Evolutionary conservation across 1,140 invertebrate species (phyloP), one percentile per base, ranked within the genome.

Genomic region (Mya arenaria): DNA sequence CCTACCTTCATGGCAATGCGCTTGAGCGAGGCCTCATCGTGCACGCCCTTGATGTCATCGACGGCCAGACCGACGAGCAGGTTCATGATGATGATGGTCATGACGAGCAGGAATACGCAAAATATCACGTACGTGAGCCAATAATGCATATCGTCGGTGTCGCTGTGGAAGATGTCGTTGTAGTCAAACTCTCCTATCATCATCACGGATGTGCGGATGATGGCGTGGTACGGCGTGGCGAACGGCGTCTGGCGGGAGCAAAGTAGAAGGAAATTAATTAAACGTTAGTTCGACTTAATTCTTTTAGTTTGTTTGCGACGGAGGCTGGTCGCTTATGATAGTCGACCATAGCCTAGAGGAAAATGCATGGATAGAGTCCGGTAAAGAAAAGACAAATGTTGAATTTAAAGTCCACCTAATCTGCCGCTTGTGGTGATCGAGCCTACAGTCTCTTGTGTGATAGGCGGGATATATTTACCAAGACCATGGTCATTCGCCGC

Each of bases 131-230:
- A 92, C 23, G 90, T 89, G 0, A 90, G 71, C 41, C 73, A 63
- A 66, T 91, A 90, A 41, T 78, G 80, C 4, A 92, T 74, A 6
- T 34, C 52, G 34, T 82, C 69, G 6, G 17, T n/a, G 10, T 83
- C 52, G 6, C 69, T 52, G 23, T 74, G 32, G 25, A 65, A 37
- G n/a, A 92, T 90, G 23, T 65, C 52, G 62, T 91, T 88, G 80
- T 89, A 93, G 58, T 93, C 93, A 86, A 93, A 91, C 82, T 93
- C 93, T 72, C 93, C 93, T 66, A 93, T 93, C 92, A 93, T 93
- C 93, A 93, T 93, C 1, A 93, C 92, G 8, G 90, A 86, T 23
- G 92, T 93, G 83, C 93, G 93, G 8, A 93, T 77, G 23, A 93
- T 68, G 0, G 92, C 86, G 34, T 88, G 77, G 32, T 83, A 85